Evolutionary conservation across 2,888 invertebrate genomes (phyloP), one percentile per base, ranked within the genome.

Genomic region (Mylabris sibirica): DNA sequence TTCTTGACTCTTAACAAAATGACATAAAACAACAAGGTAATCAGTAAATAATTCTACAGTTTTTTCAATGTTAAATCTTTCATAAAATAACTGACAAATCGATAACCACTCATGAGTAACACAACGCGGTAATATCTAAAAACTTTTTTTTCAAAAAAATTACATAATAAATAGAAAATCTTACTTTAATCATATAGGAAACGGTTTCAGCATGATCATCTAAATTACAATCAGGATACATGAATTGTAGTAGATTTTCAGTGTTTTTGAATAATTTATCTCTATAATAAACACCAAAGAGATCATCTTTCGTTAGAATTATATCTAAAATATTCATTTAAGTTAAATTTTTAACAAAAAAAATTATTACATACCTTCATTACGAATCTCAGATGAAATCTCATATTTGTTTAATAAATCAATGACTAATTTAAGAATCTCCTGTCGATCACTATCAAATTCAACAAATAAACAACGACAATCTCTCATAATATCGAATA

Each of bases 41-140:
- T 83, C 82, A 1, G 80, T 78, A 2, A 84, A 66, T 17, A 80
- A 67, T 64, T 79, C 77, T 11, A 78, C 60, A 20, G 75, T 74
- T 71, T 76, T 77, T 41, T 75, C 68, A 59, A 67, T 66, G 9
- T 78, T 77, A 62, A 65, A 76, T 57, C 62, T 66, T 2, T 66
- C 59, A 17, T 70, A 65, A 11, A 83, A 70, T 60, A 80, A 78
- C 34, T 78, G 70, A 22, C 77, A 64, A 62, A 83, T 72, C 24
- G 71, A 49, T 5, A 76, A 53, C 84, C 84, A 84, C 77, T 84
- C 84, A 41, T 74, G 65, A 44, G 74, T 71, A 14, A 81, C 78
- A 71, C 82, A 81, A 34, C 77, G 68, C 4, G 84, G 82, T 61
- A 84, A 74, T 61, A 79, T 59, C 80, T 81, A 69, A 12, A 73